Base-by-base conservation (phyloP, 2,888 invertebrate species). In the Cephus spinipes region DNA sequence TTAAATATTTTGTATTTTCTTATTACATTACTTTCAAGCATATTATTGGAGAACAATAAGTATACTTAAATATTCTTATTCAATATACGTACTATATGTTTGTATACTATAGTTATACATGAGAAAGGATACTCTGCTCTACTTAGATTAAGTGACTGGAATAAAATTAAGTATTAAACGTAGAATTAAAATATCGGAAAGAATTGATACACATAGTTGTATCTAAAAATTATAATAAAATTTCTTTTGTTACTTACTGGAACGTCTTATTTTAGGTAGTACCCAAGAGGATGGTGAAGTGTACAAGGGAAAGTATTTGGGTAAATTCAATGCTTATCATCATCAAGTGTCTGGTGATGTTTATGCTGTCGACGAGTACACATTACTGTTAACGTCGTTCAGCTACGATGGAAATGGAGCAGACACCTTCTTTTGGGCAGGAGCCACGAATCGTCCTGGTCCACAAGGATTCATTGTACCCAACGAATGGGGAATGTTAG, bases 351-450 rank as follows among this genome's bases (percentile, higher is more conserved):
- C 96, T 0, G 98, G 98, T 9, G 96, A 97, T 84, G 95, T 98
- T 78, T 97, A 96, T 91, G 97, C 97, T 0, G 96, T 98, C 3
- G 96, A 98, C 89, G 96, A 97, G 86, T 96, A 94, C 90, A 97
- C 97, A 0, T 92, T 98, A 76, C 92, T 97, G 12, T 90, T 98
- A 80, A 95, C 95, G 32, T 94, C 95, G 82, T 98, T 98, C 89
- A 97, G 95, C 90, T 98, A 98, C 85, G 98, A 98, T 90, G 98
- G 98, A 69, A 96, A 96, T 73, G 98, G 97, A 0, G 96, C 96
- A 12, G 98, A 98, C 89, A 96, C 98, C 2, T 98, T 97, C 92
- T 98, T 98, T 92, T 98, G 97, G 97, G 96, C 97, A 0, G 98
- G 98, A n/a, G 95, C 96, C 55, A 93, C 96, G 0, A 96, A 96